Percentiles rank a stretch among this genome's conserved stretches.
phyloP scores from a whole-genome alignment of 2,797 vertebrate species.

The Spea hammondii region DNA sequence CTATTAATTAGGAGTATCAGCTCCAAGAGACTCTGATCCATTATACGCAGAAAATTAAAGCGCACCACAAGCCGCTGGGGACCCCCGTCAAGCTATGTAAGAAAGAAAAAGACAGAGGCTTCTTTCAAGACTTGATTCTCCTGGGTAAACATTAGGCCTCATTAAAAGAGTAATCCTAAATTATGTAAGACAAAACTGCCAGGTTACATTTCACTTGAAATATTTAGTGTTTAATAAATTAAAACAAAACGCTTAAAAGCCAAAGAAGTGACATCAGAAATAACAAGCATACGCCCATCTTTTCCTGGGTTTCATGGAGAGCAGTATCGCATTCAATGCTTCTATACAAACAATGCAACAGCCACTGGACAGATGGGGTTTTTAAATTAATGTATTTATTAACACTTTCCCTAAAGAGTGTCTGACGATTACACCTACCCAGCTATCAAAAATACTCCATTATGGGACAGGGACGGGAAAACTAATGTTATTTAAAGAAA shows the following conservation, averaged over 20 bases:
- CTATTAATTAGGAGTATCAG: slow-evolving; percentile 4
- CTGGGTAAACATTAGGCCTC: slow-evolving; percentile 54
- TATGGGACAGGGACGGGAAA: too few relatives aligned
- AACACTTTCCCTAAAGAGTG: too few relatives aligned
- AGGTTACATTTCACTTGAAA: slow-evolving; percentile 44
- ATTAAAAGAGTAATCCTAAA: slow-evolving; percentile 49
- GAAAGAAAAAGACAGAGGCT: slow-evolving; percentile 47
- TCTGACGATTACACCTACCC: too few relatives aligned
- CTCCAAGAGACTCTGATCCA: slow-evolving; percentile 49
- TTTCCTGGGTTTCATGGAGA: background rate
- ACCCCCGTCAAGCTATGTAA: slow-evolving; percentile 47
- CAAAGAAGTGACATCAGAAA: background rate
- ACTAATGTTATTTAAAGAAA: too few relatives aligned
- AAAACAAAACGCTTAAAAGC: slow-evolving; percentile 9
- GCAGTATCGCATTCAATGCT: background rate
- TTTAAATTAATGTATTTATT: too few relatives aligned
- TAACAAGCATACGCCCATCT: background rate
- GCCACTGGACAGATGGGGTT: too few relatives aligned
- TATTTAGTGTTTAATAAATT: slow-evolving; percentile 35
- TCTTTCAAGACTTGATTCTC: slow-evolving; percentile 53
- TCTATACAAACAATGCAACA: background rate
- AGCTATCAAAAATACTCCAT: too few relatives aligned
- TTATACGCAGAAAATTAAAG: slow-evolving; percentile 35
- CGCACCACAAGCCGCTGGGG: slow-evolving; percentile 29
- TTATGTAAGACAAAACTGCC: slow-evolving; percentile 49